phyloP scores from a whole-genome alignment of 2,888 invertebrate genomes.

The Synanthedon vespiformis region DNA sequence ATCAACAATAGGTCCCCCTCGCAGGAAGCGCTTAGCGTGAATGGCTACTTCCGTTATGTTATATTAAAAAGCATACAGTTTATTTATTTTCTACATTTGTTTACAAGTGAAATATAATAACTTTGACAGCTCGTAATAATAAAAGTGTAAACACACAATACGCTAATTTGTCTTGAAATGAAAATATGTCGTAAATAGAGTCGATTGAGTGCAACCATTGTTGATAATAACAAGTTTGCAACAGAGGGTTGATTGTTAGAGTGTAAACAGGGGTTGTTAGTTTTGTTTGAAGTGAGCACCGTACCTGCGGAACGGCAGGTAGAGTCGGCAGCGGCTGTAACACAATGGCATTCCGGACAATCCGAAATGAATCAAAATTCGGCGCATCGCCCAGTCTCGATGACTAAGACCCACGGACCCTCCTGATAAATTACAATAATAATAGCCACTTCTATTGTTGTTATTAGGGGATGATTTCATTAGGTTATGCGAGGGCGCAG shows the following conservation, averaged over 20 bases:
- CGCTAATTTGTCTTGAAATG: not conserved
- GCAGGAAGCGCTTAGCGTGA: constrained; percentile 30
- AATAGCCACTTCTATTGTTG: constrained; percentile 48
- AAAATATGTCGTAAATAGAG: constrained; percentile 1
- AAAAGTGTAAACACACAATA: not conserved
- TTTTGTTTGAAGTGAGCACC: constrained; percentile 13
- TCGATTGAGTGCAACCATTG: constrained; percentile 31
- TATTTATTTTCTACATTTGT: not conserved
- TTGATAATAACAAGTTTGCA: constrained; percentile 49
- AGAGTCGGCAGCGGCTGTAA: constrained; percentile 29
- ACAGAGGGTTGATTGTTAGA: constrained; percentile 50
- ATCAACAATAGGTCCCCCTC: constrained; percentile 32
- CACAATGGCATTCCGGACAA: constrained; percentile 64
- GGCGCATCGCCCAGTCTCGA: constrained; percentile 28
- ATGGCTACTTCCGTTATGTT: constrained; percentile 34
- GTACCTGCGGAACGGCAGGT: constrained; percentile 35
- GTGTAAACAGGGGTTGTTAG: constrained; percentile 40
- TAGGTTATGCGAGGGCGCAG: constrained; percentile 40
- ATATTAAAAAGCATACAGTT: not conserved
- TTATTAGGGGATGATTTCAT: constrained; percentile 61
- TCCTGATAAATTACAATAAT: constrained; percentile 56
- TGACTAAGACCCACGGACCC: constrained; percentile 36
- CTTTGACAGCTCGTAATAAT: not conserved
- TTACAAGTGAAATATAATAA: not conserved
- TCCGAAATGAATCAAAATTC: constrained; percentile 66